These are phyloP conservation scores for Zootoca vivipara DNA, from an alignment of 2,113 vertebrate species.

Conservation along the genomic window DNA sequence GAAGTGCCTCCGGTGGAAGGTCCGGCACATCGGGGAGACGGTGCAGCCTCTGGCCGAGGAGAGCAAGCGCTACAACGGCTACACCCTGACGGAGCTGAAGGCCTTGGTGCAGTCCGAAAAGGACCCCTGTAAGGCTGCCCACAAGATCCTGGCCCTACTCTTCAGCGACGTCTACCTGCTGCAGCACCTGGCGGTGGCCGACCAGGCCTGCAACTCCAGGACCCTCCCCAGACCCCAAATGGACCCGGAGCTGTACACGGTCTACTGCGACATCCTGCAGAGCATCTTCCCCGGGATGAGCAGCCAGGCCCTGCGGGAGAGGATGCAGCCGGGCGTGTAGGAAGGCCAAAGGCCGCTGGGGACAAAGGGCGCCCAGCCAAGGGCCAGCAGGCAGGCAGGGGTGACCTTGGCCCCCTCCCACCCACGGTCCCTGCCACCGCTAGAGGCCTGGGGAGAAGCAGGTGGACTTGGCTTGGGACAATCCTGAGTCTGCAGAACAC, in stretches of 20 bases:
- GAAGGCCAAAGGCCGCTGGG: neutral
- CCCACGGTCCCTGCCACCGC: neutral
- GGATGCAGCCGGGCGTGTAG: neutral
- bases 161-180: conserved; percentile 58
- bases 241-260: conserved; percentile 64
- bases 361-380: neutral
- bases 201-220: conserved; percentile 54
- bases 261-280: conserved; percentile 64
- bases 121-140: conserved; percentile 62
- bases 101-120: conserved; percentile 67
- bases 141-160: conserved; percentile 57
- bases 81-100: conserved; percentile 65
- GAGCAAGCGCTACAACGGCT: conserved; percentile 64
- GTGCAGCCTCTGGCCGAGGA: conserved; percentile 60
- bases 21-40: conserved; percentile 58
- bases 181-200: conserved; percentile 28
- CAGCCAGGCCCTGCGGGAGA: conserved; percentile 48
- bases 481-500: neutral
- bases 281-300: conserved; percentile 61
- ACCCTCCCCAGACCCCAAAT: conserved; percentile 50
- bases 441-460: neutral
- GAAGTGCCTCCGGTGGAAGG: conserved; percentile 66
- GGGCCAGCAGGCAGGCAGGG: neutral
- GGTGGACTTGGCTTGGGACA: neutral
- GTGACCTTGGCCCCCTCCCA: neutral